Base-by-base conservation (phyloP, 2,113 vertebrate genomes). In the Bujurquina vittata region DNA sequence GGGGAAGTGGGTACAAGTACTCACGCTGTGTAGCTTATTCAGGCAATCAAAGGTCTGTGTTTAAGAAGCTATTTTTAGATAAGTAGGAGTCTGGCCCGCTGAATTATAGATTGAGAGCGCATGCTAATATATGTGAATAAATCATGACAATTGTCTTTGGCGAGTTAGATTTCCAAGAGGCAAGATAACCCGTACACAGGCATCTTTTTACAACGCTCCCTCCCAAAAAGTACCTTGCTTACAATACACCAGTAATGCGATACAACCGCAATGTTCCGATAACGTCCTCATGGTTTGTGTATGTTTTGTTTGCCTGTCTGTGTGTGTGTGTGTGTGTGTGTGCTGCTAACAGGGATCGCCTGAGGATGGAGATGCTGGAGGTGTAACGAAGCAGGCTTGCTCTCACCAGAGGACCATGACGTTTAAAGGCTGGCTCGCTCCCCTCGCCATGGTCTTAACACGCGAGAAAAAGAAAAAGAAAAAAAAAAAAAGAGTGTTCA, bases 311-410 rank as follows among this genome's bases (percentile, higher is more conserved):
- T 88, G 77, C 82, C 73, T 89, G 33, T 87, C 12, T 77, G 26
- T 90, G 22, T 90, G 58, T 81, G 56, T 88, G 57, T 91, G 67
- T 77, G 26, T 90, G 22, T 90, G 58, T 81, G 56, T 88, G 57
- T 91, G 67, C 46, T 58, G 11, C 82, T 65, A 73, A 75, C 22
- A 96, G 95, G 92, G 95, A 96, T 86, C 91, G 90, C 83, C 91
- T 94, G 92, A 95, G 95, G 93, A 95, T 95, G 93, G 95, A 95
- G 88, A 92, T 96, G 87, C 92, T 95, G 92, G 95, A 95, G 93
- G 95, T 95, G 93, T 95, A 93, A 95, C 65, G 88, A 83, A 89
- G 86, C 80, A 55, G 69, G 55, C 65, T 82, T 81, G 40, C 6
- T 77, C 77, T 57, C 52, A 35, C 79, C 84, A 74, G 88, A 80